These are phyloP conservation scores for Protonemura montana DNA, from an alignment of 2,888 invertebrate genomes.

Conservation along the genomic window DNA sequence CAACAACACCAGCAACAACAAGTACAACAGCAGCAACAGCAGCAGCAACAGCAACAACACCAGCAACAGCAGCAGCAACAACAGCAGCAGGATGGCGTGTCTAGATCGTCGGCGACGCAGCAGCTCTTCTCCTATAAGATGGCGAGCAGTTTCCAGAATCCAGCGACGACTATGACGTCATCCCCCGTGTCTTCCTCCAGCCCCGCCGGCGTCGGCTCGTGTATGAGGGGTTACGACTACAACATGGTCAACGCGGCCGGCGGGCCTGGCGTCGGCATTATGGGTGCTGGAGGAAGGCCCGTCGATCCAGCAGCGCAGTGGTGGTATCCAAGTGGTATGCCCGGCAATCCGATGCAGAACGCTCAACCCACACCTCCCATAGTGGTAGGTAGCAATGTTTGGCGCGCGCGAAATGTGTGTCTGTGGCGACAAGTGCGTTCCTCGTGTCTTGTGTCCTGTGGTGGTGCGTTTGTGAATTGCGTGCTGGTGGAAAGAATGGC, in stretches of 20 bases:
- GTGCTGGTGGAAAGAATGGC: background rate
- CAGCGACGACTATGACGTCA: conserved; percentile 71
- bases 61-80: conserved; percentile 56
- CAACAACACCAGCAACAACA: conserved; percentile 59
- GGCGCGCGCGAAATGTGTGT: conserved; percentile 42
- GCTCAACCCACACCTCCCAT: conserved; percentile 47
- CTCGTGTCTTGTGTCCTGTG: background rate
- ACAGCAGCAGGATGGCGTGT: conserved; percentile 62
- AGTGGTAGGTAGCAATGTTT: conserved; percentile 48
- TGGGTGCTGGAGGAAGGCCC: conserved; percentile 42
- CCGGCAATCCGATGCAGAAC: conserved; percentile 48
- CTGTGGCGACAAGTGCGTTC: conserved; percentile 33
- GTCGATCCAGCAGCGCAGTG: conserved; percentile 48
- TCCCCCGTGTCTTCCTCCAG: conserved; percentile 69
- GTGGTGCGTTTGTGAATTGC: background rate
- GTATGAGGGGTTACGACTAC: conserved; percentile 48
- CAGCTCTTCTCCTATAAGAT: conserved; percentile 87
- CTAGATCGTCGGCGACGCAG: conserved; percentile 68
- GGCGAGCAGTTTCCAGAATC: conserved; percentile 82
- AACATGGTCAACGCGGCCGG: conserved; percentile 39
- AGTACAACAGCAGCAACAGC: conserved; percentile 56
- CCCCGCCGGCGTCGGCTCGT: conserved; percentile 51
- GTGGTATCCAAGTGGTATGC: conserved; percentile 50
- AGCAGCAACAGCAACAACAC: conserved; percentile 53
- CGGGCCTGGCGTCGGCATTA: conserved; percentile 31